Base-by-base conservation (phyloP, 2,797 vertebrate species). In the Melanotaenia nigrans region DNA sequence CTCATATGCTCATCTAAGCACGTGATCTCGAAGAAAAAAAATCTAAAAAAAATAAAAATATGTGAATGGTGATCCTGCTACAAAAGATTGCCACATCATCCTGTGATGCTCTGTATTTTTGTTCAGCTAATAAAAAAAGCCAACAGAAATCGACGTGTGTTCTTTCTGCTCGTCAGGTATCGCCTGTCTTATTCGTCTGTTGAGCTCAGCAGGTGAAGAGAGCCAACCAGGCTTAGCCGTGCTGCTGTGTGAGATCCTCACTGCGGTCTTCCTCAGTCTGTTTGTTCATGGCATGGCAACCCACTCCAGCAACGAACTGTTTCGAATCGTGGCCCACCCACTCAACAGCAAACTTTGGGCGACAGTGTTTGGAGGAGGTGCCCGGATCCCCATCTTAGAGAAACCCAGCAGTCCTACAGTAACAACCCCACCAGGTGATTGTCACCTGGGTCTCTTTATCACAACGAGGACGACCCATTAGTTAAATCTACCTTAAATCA, bases 281-380 rank as follows among this genome's bases (percentile, higher is more conserved):
- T 98, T 99, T 88, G 96, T 96, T 78, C 97, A 99, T 74, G 98
- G 97, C 78, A 92, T 99, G 85, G 96, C 97, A 88, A 99, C 96
- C 40, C 97, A 99, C 94, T 97, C 96, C 73, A 96, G 96, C 90
- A 96, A 96, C 42, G 96, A 98, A 80, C 91, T 99, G 16, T 98
- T 96, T 85, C 96, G 96, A 78, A 96, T 97, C 60, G 90, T 96
- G 75, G 95, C 96, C 63, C 98, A 99, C 89, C 96, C 97, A 11
- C 95, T 99, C 78, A 96, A 95, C 89, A 92, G 93, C 89, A 96
- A 96, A 86, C 96, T 99, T 84, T 99, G 98, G 98, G 95, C 95
- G 89, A 95, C 96, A 1, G 66, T 98, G 67, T 99, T 99, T 68
- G 98, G 98, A 67, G 98, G 97, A 77, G 97, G 97, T 30, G 96